These are phyloP conservation scores for Liasis olivaceus DNA, from an alignment of 2,797 vertebrate genomes.

Conservation along the genomic window DNA sequence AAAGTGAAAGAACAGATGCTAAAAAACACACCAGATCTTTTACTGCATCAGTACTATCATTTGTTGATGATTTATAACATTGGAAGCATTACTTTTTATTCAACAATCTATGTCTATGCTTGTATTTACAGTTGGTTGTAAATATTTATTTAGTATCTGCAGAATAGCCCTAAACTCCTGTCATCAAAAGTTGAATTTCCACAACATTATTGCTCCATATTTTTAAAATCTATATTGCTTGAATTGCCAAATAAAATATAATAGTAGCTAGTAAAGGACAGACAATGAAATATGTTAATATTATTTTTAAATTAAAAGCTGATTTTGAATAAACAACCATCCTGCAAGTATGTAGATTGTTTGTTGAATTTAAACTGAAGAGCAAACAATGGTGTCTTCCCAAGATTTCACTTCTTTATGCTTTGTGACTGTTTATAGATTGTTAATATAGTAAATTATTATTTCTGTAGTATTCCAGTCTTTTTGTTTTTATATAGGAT, in stretches of 20 bases:
- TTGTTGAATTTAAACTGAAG: not conserved
- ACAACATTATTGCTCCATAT: not conserved
- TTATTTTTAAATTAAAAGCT: not conserved
- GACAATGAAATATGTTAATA: not conserved
- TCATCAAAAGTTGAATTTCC: not conserved
- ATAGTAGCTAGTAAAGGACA: not conserved
- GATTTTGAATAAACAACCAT: not conserved
- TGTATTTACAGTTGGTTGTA: not conserved
- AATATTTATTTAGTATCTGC: not conserved
- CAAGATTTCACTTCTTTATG: not conserved
- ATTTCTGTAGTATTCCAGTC: not conserved
- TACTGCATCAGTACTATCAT: not conserved
- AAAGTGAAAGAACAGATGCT: not conserved
- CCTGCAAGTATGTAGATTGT: not conserved
- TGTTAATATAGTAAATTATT: not conserved
- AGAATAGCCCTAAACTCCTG: not conserved
- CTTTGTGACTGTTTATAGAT: not conserved
- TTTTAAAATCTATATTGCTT: not conserved
- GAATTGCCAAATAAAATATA: not conserved
- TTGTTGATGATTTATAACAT: not conserved
- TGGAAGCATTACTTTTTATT: not conserved
- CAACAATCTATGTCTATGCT: not conserved
- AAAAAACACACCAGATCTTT: not conserved
- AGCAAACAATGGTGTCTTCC: not conserved
- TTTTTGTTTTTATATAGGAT: conserved; percentile 80